Evolutionary conservation across 2,888 invertebrate species (phyloP).

Genomic region (Drosophila emarginata): DNA sequence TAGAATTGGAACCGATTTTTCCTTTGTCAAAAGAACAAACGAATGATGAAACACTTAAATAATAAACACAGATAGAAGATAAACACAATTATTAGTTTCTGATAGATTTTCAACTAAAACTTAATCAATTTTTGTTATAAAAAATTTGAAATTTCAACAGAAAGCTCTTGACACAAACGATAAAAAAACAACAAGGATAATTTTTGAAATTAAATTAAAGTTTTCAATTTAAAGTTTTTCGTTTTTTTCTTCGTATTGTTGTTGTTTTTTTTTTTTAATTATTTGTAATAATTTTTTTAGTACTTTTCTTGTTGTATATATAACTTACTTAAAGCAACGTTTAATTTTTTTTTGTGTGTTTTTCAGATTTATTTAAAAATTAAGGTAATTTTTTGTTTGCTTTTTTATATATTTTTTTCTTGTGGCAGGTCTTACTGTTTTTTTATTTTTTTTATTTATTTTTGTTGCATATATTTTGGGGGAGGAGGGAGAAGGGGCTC

Average conservation of each 20-base stretch:
- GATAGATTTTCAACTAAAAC: slow-evolving; percentile 31
- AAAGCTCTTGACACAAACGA: slow-evolving; percentile 48
- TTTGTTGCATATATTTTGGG: neutral
- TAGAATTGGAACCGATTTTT: slow-evolving; percentile 30
- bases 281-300: slow-evolving; percentile 72
- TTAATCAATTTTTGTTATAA: slow-evolving; percentile 34
- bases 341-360: slow-evolving; percentile 33
- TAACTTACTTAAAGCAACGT: slow-evolving; percentile 70
- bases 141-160: slow-evolving; percentile 65
- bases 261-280: slow-evolving; percentile 58
- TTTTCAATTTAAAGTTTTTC: slow-evolving; percentile 46
- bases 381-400: slow-evolving; percentile 43
- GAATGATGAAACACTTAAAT: slow-evolving; percentile 30
- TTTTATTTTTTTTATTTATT: slow-evolving; percentile 19
- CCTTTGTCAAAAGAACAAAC: slow-evolving; percentile 50
- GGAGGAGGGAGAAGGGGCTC: neutral
- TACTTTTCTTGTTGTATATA: slow-evolving; percentile 35
- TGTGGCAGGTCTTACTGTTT: slow-evolving; percentile 74
- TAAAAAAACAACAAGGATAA: slow-evolving; percentile 29
- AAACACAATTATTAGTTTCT: slow-evolving; percentile 35
- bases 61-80: slow-evolving; percentile 45
- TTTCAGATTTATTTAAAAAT: slow-evolving; percentile 53
- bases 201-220: slow-evolving; percentile 70
- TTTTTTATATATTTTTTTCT: slow-evolving; percentile 27
- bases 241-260: slow-evolving; percentile 20